Base-by-base conservation (phyloP, 2,888 invertebrate species). In the Leptopilina syphax region DNA sequence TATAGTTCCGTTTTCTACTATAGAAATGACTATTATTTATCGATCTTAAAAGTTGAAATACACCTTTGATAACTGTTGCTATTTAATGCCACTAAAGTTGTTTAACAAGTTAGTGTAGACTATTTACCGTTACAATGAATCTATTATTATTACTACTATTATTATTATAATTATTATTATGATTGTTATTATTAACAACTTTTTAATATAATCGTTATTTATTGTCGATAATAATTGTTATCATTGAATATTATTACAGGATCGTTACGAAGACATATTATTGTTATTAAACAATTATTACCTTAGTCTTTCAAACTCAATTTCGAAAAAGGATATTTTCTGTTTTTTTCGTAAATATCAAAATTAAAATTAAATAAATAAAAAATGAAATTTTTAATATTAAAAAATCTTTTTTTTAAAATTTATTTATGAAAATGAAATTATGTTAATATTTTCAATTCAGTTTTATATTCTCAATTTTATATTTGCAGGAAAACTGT, bases 41-140 rank as follows among this genome's bases (percentile, higher is more conserved):
- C 63, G 63, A 18, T 63, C 18, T 24, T 63, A 63, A 63, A 63
- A 24, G 63, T 63, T 63, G 63, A 63, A 24, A 63, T 63, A 63
- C 63, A 63, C 18, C 63, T 24, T 18, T 63, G 24, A 63, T 63
- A 63, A 63, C 63, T 63, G 63, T 63, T 63, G 63, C n/a, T 63
- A 63, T 63, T 63, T 63, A 63, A 63, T 63, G 24, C 24, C 3
- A 9, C 63, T 63, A 24, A 63, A 63, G 63, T 63, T 63, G 63
- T 63, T 63, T 63, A 24, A 63, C 63, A 63, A 63, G 63, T 24
- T 24, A 9, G 63, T 63, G 24, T 63, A 24, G 63, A 63, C 63
- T 63, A 63, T 63, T 63, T 1, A 63, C 63, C 63, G 63, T 63
- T 63, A 63, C 63, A 24, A 63, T 63, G 5, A 7, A 24, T 63